Evolutionary conservation across 2,888 invertebrate species (phyloP).

Genomic region (Tigriopus californicus): DNA sequence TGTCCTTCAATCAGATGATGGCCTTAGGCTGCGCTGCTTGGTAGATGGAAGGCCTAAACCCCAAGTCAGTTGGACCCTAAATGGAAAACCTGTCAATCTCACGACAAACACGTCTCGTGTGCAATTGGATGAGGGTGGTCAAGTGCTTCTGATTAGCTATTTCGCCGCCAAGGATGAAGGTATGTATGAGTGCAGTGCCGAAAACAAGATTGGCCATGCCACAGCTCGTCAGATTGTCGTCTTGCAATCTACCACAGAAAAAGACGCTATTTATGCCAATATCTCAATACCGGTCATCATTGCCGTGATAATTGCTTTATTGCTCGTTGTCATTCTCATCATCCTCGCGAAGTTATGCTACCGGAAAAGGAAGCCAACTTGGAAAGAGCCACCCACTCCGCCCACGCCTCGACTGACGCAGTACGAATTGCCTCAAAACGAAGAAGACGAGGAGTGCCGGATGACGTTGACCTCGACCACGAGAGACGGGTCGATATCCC

Average conservation of each 20-base stretch:
- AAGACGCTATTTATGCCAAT: background rate
- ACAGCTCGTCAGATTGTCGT: background rate
- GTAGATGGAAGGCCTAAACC: slow-evolving; percentile 10
- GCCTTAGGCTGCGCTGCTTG: background rate
- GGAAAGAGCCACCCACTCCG: slow-evolving; percentile 14
- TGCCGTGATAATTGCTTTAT: slow-evolving; percentile 7
- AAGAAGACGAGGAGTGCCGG: slow-evolving; percentile 1
- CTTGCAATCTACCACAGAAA: background rate
- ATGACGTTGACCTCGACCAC: background rate
- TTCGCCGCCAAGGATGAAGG: slow-evolving; percentile 2
- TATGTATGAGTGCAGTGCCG: background rate
- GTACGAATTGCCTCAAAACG: background rate
- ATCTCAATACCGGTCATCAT: slow-evolving; percentile 12
- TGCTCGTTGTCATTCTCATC: background rate
- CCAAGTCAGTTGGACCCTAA: slow-evolving; percentile 1
- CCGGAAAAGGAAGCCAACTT: background rate
- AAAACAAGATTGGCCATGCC: background rate
- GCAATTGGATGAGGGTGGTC: slow-evolving; percentile 2
- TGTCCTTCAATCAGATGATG: background rate
- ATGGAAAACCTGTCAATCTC: background rate
- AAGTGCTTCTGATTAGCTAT: slow-evolving; percentile 1
- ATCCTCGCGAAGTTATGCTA: slow-evolving; percentile 12
- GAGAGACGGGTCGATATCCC: too few species aligned
- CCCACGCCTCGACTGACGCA: slow-evolving; percentile 14
- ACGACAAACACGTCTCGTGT: slow-evolving; percentile 1